phyloP scores from a whole-genome alignment of 2,888 invertebrate species.

The Drosophila cracens region DNA sequence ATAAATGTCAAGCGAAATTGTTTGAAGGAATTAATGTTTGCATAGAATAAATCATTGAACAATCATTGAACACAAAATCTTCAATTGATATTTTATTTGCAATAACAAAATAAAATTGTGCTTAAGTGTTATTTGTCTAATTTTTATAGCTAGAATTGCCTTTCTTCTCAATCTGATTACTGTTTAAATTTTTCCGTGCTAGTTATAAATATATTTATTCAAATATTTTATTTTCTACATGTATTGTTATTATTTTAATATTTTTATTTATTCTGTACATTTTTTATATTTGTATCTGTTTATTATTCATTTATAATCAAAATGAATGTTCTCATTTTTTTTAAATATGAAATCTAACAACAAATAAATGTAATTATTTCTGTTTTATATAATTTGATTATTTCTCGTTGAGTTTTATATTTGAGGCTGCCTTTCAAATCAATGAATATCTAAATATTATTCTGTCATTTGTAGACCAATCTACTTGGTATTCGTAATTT shows the following conservation, averaged over 20 bases:
- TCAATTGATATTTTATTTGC: background rate
- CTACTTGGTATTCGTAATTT: background rate
- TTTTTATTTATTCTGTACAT: background rate
- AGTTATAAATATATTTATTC: background rate
- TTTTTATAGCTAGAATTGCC: background rate
- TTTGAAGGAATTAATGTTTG: constrained; percentile 25
- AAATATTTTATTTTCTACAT: background rate
- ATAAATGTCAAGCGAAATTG: constrained; percentile 31
- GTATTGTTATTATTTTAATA: background rate
- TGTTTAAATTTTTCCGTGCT: background rate
- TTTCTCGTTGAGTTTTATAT: background rate
- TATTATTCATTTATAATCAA: background rate
- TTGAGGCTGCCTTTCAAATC: background rate
- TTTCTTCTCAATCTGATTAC: background rate
- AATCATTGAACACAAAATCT: background rate
- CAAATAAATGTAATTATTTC: background rate
- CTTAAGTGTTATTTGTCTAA: background rate
- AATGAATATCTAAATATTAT: background rate
- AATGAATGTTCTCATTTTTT: background rate
- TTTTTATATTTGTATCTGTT: background rate
- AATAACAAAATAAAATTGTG: background rate
- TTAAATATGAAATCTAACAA: background rate
- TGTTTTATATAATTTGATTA: background rate
- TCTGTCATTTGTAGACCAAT: background rate
- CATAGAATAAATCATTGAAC: constrained; percentile 22